Conservation (phyloP, 2,888 invertebrate species). For the Himalopsyche tibetana region DNA sequence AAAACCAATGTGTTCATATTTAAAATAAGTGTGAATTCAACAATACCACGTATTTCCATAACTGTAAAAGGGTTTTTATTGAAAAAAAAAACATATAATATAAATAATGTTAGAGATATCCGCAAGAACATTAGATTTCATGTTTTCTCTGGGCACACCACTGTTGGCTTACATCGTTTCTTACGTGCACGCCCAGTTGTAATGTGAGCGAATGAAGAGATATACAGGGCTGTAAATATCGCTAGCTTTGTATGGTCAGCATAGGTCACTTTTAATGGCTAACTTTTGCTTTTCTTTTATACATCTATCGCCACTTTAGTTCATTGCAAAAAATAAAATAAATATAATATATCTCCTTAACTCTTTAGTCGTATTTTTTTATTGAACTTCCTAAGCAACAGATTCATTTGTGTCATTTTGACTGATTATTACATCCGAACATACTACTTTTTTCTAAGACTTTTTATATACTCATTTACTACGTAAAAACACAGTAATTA, state of each 20-base stretch:
- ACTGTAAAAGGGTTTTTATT: too few relatives aligned
- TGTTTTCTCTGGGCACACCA: neutral
- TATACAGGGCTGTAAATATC: conserved; percentile 61
- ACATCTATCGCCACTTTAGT: conserved; percentile 26
- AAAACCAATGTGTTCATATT: too few relatives aligned
- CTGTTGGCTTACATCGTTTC: conserved; percentile 49
- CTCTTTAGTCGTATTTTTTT: neutral
- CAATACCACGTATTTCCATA: too few relatives aligned
- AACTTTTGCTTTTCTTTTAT: conserved; percentile 47
- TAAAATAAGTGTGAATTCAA: too few relatives aligned
- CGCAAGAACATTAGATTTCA: too few relatives aligned
- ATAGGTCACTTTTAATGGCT: conserved; percentile 55
- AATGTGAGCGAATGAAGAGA: conserved; percentile 55
- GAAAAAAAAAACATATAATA: too few relatives aligned
- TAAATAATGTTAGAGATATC: too few relatives aligned
- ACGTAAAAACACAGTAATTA: too few relatives aligned
- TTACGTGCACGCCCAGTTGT: conserved; percentile 51
- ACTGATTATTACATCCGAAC: neutral
- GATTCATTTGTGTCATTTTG: conserved; percentile 20
- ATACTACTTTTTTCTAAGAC: neutral
- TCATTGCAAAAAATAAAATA: conserved; percentile 27
- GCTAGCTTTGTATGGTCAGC: conserved; percentile 60
- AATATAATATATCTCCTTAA: neutral
- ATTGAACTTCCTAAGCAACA: conserved; percentile 1
- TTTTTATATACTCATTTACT: neutral